A percentile compares a stretch with the other conserved stretches of the same genome.
Evolutionary conservation across 2,888 invertebrate genomes (phyloP).

Genomic region (Eilema depressum): DNA sequence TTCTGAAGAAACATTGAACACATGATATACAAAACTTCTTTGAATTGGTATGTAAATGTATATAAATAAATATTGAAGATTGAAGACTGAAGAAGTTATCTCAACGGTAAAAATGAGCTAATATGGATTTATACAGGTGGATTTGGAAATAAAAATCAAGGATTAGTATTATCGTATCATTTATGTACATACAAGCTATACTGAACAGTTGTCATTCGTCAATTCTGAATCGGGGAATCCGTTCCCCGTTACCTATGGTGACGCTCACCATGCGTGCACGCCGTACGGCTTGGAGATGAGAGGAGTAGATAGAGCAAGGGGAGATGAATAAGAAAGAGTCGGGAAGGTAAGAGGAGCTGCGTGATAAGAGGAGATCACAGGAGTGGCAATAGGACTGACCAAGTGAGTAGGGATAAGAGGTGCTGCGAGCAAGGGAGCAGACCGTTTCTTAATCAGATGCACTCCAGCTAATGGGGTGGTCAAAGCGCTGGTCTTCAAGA

Average conservation of each 20-base stretch:
- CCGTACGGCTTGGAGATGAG: constrained; percentile 70
- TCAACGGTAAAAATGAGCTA: too few species aligned
- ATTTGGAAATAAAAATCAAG: neutral
- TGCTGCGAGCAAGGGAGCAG: constrained; percentile 59
- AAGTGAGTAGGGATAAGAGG: constrained; percentile 54
- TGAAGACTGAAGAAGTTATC: too few species aligned
- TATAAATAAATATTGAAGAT: too few species aligned
- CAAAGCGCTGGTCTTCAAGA: constrained; percentile 41
- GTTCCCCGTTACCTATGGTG: constrained; percentile 65
- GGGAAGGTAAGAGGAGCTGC: constrained; percentile 59
- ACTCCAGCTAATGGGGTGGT: constrained; percentile 59
- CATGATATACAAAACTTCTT: neutral
- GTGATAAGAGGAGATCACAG: constrained; percentile 64
- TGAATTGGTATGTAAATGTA: neutral
- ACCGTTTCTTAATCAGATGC: constrained; percentile 78
- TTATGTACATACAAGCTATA: neutral
- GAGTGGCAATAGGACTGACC: constrained; percentile 54
- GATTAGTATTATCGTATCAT: neutral
- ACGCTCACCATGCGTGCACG: constrained; percentile 73
- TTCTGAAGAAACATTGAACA: too few species aligned
- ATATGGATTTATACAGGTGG: neutral
- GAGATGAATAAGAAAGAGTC: constrained; percentile 62
- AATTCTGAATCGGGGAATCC: constrained; percentile 67
- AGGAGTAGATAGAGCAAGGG: constrained; percentile 64
- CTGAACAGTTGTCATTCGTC: constrained; percentile 50